Evolutionary conservation across 2,888 invertebrate species (phyloP).

Genomic region (Eucera pruinosa): DNA sequence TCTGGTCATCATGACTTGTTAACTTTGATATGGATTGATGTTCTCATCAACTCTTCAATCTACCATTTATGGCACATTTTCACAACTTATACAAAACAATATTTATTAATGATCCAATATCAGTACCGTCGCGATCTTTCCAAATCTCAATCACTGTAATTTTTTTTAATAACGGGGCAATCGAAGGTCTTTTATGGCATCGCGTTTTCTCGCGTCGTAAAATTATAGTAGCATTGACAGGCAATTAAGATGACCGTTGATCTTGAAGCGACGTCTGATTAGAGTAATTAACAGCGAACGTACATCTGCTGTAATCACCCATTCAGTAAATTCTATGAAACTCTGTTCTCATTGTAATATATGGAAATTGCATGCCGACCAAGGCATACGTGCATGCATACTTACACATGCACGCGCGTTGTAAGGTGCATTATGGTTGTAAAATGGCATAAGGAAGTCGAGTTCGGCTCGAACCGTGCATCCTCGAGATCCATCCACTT

Average conservation of each 20-base stretch:
- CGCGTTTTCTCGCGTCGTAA: conserved; percentile 18
- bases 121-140: too few species aligned
- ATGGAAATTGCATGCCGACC: conserved; percentile 42
- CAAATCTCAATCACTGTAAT: too few species aligned
- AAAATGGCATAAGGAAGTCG: conserved; percentile 37
- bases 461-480: conserved; percentile 18
- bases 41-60: too few species aligned
- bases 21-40: too few species aligned
- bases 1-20: too few species aligned
- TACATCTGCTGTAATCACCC: conserved; percentile 31
- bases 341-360: conserved; percentile 45
- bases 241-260: conserved; percentile 43
- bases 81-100: too few species aligned
- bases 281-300: conserved; percentile 39
- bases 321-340: conserved; percentile 52
- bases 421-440: conserved; percentile 27
- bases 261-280: conserved; percentile 33
- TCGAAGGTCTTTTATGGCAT: neutral
- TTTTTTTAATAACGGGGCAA: neutral
- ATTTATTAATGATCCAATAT: too few species aligned
- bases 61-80: too few species aligned
- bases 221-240: conserved; percentile 34
- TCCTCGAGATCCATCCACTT: conserved; percentile 27
- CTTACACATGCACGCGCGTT: conserved; percentile 2
- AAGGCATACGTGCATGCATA: conserved; percentile 2